A percentile compares a stretch with the other conserved stretches of the same genome.
These are phyloP conservation scores for Ophion obscuratus DNA, from an alignment of 2,888 invertebrate species.

Conservation along the genomic window DNA sequence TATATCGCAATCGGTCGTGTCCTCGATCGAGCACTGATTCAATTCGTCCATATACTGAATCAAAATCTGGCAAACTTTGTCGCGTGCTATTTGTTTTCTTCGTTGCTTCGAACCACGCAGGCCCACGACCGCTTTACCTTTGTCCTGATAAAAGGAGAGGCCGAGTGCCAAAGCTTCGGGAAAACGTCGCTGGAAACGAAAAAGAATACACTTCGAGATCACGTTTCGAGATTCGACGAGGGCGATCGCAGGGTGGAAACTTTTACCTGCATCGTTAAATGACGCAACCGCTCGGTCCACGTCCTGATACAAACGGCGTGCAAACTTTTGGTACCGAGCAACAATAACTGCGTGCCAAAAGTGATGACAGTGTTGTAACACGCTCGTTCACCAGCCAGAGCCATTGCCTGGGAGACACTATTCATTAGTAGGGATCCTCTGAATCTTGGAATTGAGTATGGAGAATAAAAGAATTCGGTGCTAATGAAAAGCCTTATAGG, in stretches of 20 bases:
- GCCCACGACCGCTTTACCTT: slow-evolving; percentile 87
- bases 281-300: slow-evolving; percentile 89
- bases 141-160: slow-evolving; percentile 87
- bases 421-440: background rate
- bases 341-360: slow-evolving; percentile 88
- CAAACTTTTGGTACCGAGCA: slow-evolving; percentile 88
- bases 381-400: slow-evolving; percentile 90
- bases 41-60: slow-evolving; percentile 82
- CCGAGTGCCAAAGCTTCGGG: slow-evolving; percentile 87
- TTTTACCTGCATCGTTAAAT: slow-evolving; percentile 85
- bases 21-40: slow-evolving; percentile 74
- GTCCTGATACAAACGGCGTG: slow-evolving; percentile 86
- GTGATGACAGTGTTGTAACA: slow-evolving; percentile 90
- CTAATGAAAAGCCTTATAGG: no score
- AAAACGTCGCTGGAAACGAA: slow-evolving; percentile 84
- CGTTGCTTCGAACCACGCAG: slow-evolving; percentile 85
- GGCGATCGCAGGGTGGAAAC: background rate
- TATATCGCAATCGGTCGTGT: slow-evolving; percentile 76
- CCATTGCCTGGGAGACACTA: slow-evolving; percentile 86
- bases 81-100: slow-evolving; percentile 83
- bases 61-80: slow-evolving; percentile 82
- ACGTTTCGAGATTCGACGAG: background rate
- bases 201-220: background rate
- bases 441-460: no score
- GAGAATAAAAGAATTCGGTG: background rate